A percentile compares a stretch with the other conserved stretches of the same genome.
Conservation (phyloP, 2,888 invertebrate species). For the Caenorhabditis drosophilae region DNA sequence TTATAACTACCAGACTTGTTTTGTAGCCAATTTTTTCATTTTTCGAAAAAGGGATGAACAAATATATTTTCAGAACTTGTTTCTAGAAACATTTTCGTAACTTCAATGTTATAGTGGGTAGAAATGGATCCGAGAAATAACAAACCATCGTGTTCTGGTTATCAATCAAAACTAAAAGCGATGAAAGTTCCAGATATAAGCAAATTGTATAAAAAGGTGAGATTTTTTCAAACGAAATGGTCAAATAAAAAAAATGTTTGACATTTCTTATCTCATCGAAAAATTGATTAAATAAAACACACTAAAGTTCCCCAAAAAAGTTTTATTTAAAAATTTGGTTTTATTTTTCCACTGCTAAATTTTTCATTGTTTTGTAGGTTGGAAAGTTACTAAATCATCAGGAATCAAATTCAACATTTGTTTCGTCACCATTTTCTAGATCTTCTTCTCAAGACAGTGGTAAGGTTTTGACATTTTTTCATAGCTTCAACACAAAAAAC, state of each 20-base stretch:
- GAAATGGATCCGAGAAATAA: constrained; percentile 3
- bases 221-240: background rate
- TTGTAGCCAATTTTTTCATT: too few species aligned
- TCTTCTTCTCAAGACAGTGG: background rate
- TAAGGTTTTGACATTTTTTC: background rate
- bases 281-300: too few species aligned
- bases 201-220: constrained; percentile 22
- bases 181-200: constrained; percentile 9
- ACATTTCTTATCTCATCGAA: too few species aligned
- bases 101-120: too few species aligned
- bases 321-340: too few species aligned
- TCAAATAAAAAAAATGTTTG: background rate
- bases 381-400: background rate
- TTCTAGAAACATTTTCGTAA: too few species aligned
- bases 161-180: background rate
- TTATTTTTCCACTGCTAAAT: too few species aligned
- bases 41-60: background rate
- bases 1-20: too few species aligned
- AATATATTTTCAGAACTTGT: too few species aligned
- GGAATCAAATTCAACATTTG: constrained; percentile 1
- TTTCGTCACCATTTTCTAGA: background rate
- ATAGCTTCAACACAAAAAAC: too few species aligned
- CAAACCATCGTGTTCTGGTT: background rate
- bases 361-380: too few species aligned
- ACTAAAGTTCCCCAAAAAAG: too few species aligned